Evolutionary conservation across 53 echinoderm and acorn worm species (phyloP).

Genomic region (Holothuria leucospilota): DNA sequence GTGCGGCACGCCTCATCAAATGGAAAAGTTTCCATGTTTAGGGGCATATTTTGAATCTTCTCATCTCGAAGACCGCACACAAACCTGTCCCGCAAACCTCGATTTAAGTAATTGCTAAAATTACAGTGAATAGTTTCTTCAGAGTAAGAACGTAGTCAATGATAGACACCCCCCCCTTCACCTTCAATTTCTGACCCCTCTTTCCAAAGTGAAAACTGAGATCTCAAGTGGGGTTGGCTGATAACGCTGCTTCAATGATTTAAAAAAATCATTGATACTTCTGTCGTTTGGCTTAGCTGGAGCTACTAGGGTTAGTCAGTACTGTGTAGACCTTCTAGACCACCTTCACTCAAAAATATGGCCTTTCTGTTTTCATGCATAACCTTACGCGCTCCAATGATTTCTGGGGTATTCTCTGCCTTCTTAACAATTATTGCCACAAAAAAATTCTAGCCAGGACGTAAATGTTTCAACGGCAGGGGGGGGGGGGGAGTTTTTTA

Average conservation of each 20-base stretch:
- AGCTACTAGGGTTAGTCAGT: constrained; percentile 22
- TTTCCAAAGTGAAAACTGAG: constrained; percentile 39
- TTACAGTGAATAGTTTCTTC: constrained; percentile 52
- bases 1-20: constrained; percentile 45
- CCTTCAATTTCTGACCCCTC: constrained; percentile 42
- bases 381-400: constrained; percentile 11
- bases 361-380: too few species aligned
- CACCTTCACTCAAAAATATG: constrained; percentile 47
- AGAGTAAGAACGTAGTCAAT: constrained; percentile 45
- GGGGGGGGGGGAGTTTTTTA: too few species aligned
- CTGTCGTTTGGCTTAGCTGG: constrained; percentile 33
- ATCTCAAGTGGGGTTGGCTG: constrained; percentile 39
- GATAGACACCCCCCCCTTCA: background rate
- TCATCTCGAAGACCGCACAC: too few species aligned
- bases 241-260: constrained; percentile 24
- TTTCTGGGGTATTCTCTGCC: constrained; percentile 17
- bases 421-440: constrained; percentile 40
- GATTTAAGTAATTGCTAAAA: constrained; percentile 48
- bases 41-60: constrained; percentile 46
- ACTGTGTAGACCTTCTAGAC: constrained; percentile 29
- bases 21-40: constrained; percentile 43
- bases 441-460: constrained; percentile 48
- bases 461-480: too few species aligned
- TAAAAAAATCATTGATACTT: constrained; percentile 18
- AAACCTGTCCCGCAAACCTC: constrained; percentile 41